Evolutionary conservation across 1,140 invertebrate species (phyloP).

Genomic region (Cotesia chilonis): DNA sequence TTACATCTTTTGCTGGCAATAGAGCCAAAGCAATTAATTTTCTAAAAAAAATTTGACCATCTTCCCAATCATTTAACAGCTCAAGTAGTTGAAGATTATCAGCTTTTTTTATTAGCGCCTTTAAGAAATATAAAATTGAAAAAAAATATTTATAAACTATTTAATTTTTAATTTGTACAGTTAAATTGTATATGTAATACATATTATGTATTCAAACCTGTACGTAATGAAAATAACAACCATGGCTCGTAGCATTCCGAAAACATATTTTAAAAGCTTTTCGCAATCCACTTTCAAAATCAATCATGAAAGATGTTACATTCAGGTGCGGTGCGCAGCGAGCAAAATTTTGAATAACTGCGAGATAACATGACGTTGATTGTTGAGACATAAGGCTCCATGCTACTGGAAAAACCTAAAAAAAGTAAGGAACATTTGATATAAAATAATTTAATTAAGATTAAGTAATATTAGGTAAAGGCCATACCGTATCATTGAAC

Average conservation of each 20-base stretch:
- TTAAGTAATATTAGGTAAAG: too few species aligned
- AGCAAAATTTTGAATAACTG: too few species aligned
- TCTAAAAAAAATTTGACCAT: neutral
- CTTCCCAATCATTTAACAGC: neutral
- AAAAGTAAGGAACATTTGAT: too few species aligned
- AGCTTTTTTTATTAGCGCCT: neutral
- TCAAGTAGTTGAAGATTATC: neutral
- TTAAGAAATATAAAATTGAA: neutral
- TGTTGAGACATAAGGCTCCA: too few species aligned
- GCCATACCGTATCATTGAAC: too few species aligned
- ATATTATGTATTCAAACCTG: neutral
- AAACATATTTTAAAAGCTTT: neutral
- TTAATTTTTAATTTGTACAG: neutral
- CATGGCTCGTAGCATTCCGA: neutral
- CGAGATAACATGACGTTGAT: too few species aligned
- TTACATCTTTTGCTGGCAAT: neutral
- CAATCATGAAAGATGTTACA: neutral
- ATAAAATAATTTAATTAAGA: too few species aligned
- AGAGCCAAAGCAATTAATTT: neutral
- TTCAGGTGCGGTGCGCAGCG: neutral
- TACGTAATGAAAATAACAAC: neutral
- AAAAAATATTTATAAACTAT: neutral
- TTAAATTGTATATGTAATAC: too few species aligned
- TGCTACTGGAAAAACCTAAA: too few species aligned
- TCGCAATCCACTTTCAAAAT: neutral